Evolutionary conservation across 2,888 invertebrate genomes (phyloP).

Genomic region (Patella ulyssiponensis): DNA sequence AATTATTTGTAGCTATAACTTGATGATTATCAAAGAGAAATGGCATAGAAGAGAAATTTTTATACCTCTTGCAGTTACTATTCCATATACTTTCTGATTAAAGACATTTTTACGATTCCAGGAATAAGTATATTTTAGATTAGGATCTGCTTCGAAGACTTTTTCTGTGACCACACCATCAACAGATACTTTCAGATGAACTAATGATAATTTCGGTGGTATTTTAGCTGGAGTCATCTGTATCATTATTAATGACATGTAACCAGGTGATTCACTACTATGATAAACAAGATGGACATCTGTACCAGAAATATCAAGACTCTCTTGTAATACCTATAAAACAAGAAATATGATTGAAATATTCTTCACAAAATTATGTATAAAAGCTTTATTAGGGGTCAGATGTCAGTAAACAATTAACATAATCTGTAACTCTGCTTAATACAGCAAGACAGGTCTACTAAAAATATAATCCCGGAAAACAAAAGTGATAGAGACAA

Average conservation of each 20-base stretch:
- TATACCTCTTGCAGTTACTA: constrained; percentile 91
- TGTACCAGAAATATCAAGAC: constrained; percentile 93
- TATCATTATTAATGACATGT: constrained; percentile 88
- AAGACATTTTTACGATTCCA: constrained; percentile 99
- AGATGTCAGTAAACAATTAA: too few relatives aligned
- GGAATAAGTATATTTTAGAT: constrained; percentile 93
- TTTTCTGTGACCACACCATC: constrained; percentile 93
- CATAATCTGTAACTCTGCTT: too few relatives aligned
- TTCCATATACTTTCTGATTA: constrained; percentile 97
- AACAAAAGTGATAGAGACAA: not conserved
- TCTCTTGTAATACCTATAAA: constrained; percentile 92
- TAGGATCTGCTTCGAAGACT: constrained; percentile 95
- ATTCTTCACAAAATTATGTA: too few relatives aligned
- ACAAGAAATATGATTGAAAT: not conserved
- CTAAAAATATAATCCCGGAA: too few relatives aligned
- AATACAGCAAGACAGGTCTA: too few relatives aligned
- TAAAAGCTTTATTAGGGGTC: too few relatives aligned
- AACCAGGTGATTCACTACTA: constrained; percentile 94
- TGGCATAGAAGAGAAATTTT: constrained; percentile 64
- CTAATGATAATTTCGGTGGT: constrained; percentile 72
- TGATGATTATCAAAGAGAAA: not conserved
- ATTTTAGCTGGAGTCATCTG: constrained; percentile 69
- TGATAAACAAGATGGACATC: constrained; percentile 94
- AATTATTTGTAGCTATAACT: not conserved
- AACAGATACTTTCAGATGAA: constrained; percentile 90